Evolutionary conservation across 2,113 vertebrate genomes (phyloP), one percentile per base, ranked within the genome.

Genomic region (Sphaerodactylus townsendi): DNA sequence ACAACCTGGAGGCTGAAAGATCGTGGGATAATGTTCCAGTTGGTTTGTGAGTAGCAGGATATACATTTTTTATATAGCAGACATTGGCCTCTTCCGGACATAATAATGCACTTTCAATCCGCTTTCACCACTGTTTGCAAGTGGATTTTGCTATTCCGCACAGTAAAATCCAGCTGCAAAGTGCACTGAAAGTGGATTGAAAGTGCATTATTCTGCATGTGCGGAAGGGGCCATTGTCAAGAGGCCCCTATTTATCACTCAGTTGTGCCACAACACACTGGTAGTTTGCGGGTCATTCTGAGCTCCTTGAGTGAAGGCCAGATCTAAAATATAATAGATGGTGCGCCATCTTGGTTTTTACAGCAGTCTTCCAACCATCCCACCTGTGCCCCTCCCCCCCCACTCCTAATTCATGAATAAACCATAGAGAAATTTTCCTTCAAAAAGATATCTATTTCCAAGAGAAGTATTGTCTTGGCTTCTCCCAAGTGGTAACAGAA

Each of bases 11-110:
- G 86, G 95, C 92, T 8, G 96, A 97, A 70, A 94, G 96, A 62
- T 95, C 96, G 2, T 97, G 97, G 97, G 97, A 97, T 82, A 95
- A 97, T 64, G 88, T 92, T 78, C 94, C 94, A 19, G 85, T 94
- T 73, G 87, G 93, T 35, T 96, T 95, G 97, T 97, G 94, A 96
- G 96, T 93, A 85, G 81, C 23, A 62, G 80, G 30, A 14, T 8
- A 21, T 64, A 48, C 46, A 72, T 79, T 37, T 88, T n/a, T 79
- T n/a, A 73, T 86, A 59, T 15, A 71, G n/a, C 35, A 87, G 84
- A 37, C 82, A 33, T 5, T n/a, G n/a, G n/a, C n/a, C n/a, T n/a
- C n/a, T n/a, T n/a, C n/a, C n/a, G n/a, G n/a, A n/a, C n/a, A n/a
- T n/a, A n/a, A n/a, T n/a, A n/a, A n/a, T n/a, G n/a, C n/a, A n/a